Evolutionary conservation across 2,888 invertebrate genomes (phyloP).

Genomic region (Atethmia centrago): DNA sequence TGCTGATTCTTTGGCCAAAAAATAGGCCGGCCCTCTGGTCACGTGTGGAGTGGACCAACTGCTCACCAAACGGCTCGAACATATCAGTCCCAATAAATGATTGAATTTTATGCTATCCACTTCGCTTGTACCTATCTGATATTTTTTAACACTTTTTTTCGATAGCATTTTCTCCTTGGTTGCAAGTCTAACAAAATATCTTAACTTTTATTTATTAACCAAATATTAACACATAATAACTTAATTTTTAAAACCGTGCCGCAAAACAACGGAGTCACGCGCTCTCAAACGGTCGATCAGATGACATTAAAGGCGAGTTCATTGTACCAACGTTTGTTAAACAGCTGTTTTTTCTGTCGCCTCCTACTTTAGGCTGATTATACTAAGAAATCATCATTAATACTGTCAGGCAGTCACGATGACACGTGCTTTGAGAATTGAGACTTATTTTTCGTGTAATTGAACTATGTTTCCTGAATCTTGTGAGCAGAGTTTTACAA

Average conservation of each 20-base stretch:
- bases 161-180: no score
- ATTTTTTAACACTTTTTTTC: no score
- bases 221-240: no score
- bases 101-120: no score
- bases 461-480: background rate
- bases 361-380: slow-evolving; percentile 33
- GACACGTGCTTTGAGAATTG: slow-evolving; percentile 6
- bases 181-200: no score
- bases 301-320: slow-evolving; percentile 69
- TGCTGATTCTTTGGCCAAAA: no score
- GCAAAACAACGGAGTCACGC: slow-evolving; percentile 49
- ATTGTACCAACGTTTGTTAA: slow-evolving; percentile 59
- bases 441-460: background rate
- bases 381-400: slow-evolving; percentile 43
- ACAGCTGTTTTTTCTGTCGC: slow-evolving; percentile 59
- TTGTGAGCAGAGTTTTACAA: background rate
- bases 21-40: no score
- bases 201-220: no score
- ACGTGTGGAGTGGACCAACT: no score
- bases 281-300: slow-evolving; percentile 63
- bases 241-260: slow-evolving; percentile 30
- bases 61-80: no score
- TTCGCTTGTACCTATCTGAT: no score
- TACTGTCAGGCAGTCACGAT: slow-evolving; percentile 22
- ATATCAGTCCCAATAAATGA: no score